These are phyloP conservation scores for Glaucidium brasilianum DNA, from an alignment of 2,113 vertebrate genomes.

Conservation along the genomic window DNA sequence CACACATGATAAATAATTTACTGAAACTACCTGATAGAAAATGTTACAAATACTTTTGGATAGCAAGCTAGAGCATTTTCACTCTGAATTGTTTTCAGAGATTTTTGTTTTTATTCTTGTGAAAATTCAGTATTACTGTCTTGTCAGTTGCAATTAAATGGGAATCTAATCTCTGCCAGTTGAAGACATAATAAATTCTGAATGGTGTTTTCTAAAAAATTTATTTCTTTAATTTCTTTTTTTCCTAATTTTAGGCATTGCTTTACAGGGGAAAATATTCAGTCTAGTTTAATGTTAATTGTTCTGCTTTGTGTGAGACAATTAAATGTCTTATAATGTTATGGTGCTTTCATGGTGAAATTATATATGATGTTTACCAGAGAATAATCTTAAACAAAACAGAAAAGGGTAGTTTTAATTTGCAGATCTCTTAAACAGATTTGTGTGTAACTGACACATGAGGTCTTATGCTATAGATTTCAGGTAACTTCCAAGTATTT, in stretches of 20 bases:
- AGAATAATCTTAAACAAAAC: background rate
- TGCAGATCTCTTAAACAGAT: background rate
- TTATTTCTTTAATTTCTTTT: background rate
- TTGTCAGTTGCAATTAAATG: background rate
- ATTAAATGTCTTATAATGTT: background rate
- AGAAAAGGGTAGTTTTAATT: background rate
- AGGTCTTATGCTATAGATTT: background rate
- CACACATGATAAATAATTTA: background rate
- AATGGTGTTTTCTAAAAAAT: background rate
- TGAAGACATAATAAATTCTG: background rate
- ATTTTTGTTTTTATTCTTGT: background rate
- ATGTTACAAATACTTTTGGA: background rate
- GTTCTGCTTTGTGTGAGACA: background rate
- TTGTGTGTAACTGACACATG: background rate
- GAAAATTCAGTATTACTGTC: background rate
- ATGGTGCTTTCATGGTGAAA: background rate
- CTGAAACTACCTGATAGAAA: background rate
- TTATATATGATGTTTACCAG: background rate
- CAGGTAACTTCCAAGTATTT: background rate
- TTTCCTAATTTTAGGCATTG: background rate
- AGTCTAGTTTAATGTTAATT: background rate
- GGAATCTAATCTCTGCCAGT: background rate
- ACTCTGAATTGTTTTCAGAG: background rate
- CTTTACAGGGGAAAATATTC: background rate
- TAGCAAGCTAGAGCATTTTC: background rate